These are phyloP conservation scores for Amyelois transitella DNA, from an alignment of 1,140 invertebrate species.

Conservation along the genomic window DNA sequence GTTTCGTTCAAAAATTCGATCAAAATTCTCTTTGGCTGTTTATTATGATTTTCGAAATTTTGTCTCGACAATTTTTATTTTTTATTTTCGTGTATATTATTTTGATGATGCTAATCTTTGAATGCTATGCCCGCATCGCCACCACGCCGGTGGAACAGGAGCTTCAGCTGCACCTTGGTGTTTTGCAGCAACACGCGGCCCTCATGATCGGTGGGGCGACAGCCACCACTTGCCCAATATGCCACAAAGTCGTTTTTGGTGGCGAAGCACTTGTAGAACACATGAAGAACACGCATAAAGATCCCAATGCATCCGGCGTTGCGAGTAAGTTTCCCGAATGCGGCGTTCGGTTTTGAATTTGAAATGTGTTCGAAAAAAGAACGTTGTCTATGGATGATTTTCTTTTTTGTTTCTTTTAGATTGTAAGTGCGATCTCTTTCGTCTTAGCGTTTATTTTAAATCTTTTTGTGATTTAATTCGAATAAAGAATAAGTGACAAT, in stretches of 20 bases:
- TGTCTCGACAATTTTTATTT: conserved; percentile 29
- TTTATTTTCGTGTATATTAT: conserved; percentile 30
- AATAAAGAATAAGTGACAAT: conserved; percentile 7
- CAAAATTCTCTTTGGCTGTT: conserved; percentile 40
- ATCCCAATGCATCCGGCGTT: conserved; percentile 89
- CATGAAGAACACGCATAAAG: conserved; percentile 96
- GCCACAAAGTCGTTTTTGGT: conserved; percentile 94
- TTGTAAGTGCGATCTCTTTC: conserved; percentile 39
- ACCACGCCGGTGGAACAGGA: conserved; percentile 76
- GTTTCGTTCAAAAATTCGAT: conserved; percentile 8
- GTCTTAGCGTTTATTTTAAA: conserved; percentile 17
- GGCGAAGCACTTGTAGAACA: conserved; percentile 94
- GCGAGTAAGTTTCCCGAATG: conserved; percentile 84
- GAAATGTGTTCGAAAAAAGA: conserved; percentile 27
- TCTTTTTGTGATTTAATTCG: conserved; percentile 12
- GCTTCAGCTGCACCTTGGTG: conserved; percentile 88
- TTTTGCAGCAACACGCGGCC: conserved; percentile 94
- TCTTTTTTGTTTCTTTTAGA: conserved; percentile 43
- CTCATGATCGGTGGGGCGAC: conserved; percentile 92
- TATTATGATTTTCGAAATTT: conserved; percentile 56
- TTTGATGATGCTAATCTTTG: conserved; percentile 58
- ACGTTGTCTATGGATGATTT: conserved; percentile 35
- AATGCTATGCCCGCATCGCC: conserved; percentile 62
- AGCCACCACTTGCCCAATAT: conserved; percentile 91
- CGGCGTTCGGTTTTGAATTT: conserved; percentile 29